Evolutionary conservation across 2,888 invertebrate genomes (phyloP), one percentile per base, ranked within the genome.

Genomic region (Chymomyza procnemis): DNA sequence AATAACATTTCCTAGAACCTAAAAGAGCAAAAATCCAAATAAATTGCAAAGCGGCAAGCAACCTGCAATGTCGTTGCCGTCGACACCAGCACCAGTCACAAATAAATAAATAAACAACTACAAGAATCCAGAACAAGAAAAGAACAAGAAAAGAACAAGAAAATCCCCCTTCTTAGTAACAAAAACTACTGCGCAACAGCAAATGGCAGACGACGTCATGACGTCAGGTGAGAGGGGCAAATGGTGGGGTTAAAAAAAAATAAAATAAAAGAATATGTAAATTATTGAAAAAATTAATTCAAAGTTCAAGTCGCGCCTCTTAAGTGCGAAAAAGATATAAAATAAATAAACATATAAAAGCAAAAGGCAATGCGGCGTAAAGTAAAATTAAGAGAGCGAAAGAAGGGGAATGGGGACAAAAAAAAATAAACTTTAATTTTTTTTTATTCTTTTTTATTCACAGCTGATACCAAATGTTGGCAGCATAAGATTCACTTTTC

Each of bases 281-380:
- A 82, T 82, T 86, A 84, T 86, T 76, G 76, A 82, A 84, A 73
- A 79, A 83, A 84, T 82, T 82, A 86, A 84, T 84, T 82, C 84
- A 86, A 86, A 84, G 81, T 84, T 85, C 84, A 85, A 78, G 79
- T 80, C 76, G 67, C 84, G 85, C 86, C 84, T 85, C 85, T 80
- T 75, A 74, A 71, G 78, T 85, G 84, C 71, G 73, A 71, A 56
- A 69, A 69, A 66, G 75, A 78, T 78, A 69, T 71, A 78, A 85
- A 47, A 73, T 48, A 59, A 56, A 64, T 67, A 60, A 70, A 67
- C 56, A 65, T 66, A 66, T 62, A 18, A 55, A 63, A 26, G 59
- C 41, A 18, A 46, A 16, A 54, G 68, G 67, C 58, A 59, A 67
- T 71, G 56, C 54, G 56, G 56, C 54, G 56, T 61, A 68, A 61